A percentile compares a stretch with the other conserved stretches of the same genome.
These are phyloP conservation scores for Adoxophyes honmai DNA, from an alignment of 1,140 invertebrate genomes.

Conservation along the genomic window DNA sequence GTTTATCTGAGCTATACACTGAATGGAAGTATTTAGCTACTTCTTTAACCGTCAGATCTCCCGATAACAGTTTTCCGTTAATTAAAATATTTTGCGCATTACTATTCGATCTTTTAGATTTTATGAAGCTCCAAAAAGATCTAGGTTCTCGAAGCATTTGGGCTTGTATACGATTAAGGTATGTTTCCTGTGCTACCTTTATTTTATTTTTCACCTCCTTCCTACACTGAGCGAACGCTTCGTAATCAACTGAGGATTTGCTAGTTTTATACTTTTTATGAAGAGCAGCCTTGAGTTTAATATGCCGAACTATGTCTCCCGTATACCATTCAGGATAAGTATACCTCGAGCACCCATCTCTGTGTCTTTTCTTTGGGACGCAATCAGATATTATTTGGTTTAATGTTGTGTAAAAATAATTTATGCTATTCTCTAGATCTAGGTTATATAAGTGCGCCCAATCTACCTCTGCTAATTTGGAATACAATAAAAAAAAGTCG, in stretches of 20 bases:
- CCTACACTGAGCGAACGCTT: not conserved
- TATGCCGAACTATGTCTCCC: not conserved
- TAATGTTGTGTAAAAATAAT: not conserved
- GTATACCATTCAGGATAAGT: not conserved
- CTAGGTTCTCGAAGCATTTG: not conserved
- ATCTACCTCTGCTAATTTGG: not conserved
- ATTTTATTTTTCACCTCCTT: not conserved
- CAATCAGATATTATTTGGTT: not conserved
- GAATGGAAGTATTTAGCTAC: too few relatives aligned
- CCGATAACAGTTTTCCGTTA: too few relatives aligned
- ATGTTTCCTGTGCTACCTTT: not conserved
- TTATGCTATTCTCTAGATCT: not conserved
- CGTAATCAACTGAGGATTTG: not conserved
- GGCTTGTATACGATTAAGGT: not conserved
- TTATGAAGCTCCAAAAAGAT: not conserved
- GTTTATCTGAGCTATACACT: too few relatives aligned
- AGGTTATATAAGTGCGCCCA: not conserved
- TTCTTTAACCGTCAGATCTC: too few relatives aligned
- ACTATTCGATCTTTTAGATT: not conserved
- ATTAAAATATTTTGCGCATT: not conserved
- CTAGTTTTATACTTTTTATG: not conserved
- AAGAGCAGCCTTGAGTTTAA: not conserved
- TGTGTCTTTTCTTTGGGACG: not conserved
- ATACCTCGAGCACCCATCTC: not conserved
- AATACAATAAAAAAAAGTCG: not conserved